Percentiles rank a stretch among this genome's conserved stretches.
Conservation (phyloP, 2,797 vertebrate genomes). For the Myotis daubentonii region DNA sequence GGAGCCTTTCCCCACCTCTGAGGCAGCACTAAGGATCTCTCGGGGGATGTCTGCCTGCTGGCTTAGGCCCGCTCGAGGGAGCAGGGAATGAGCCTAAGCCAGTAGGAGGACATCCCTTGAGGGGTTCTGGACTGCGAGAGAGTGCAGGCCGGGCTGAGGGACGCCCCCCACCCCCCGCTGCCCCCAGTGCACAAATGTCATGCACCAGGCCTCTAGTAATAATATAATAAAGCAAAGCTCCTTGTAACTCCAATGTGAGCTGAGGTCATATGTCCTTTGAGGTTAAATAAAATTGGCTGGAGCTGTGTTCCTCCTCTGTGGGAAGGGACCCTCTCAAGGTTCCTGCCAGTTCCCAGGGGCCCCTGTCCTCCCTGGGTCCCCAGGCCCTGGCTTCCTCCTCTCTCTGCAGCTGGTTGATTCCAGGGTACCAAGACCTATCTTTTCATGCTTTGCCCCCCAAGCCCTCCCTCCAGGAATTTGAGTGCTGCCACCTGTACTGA, state of each 20-base stretch:
- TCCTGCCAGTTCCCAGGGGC: neutral
- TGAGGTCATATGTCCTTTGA: neutral
- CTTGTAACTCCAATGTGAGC: neutral
- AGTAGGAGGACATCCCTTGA: too few species aligned
- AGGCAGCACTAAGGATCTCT: too few species aligned
- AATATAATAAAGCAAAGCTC: neutral
- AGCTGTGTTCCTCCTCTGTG: neutral
- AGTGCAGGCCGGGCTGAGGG: too few species aligned
- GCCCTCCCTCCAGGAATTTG: neutral
- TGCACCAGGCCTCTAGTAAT: too few species aligned
- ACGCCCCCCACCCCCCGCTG: fast-evolving
- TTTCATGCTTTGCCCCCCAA: neutral
- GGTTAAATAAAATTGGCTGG: neutral
- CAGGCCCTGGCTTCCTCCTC: neutral
- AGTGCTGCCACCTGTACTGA: neutral
- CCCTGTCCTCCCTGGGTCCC: neutral
- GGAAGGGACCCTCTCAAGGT: neutral
- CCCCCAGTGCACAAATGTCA: too few species aligned
- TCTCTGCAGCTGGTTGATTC: neutral
- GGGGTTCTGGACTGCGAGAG: too few species aligned
- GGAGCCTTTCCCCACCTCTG: too few species aligned
- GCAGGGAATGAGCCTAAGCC: too few species aligned
- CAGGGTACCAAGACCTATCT: neutral
- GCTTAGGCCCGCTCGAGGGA: too few species aligned
- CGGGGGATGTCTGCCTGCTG: too few species aligned